phyloP scores from a whole-genome alignment of 1,140 invertebrate species.

The Drosophila murphyi region DNA sequence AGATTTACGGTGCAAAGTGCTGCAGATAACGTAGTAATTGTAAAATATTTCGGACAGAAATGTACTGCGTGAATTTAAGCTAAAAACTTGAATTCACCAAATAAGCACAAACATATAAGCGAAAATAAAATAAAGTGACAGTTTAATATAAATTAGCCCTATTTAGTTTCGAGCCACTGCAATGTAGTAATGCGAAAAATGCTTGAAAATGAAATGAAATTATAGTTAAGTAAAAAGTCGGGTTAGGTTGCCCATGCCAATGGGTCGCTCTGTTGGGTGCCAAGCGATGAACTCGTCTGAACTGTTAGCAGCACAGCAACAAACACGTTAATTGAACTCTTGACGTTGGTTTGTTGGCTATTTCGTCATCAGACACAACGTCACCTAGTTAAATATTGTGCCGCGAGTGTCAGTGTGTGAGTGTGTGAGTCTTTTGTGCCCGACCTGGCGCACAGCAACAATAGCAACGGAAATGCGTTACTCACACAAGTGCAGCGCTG shows the following conservation, averaged over 20 bases:
- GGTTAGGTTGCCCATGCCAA: constrained; percentile 53
- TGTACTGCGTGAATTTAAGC: too few relatives aligned
- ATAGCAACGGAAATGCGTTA: constrained; percentile 73
- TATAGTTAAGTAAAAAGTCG: constrained; percentile 1
- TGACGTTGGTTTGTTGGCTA: constrained; percentile 32
- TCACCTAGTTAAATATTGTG: constrained; percentile 63
- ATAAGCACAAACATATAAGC: background rate
- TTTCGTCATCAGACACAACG: constrained; percentile 43
- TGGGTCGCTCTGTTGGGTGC: constrained; percentile 35
- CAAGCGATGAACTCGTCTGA: constrained; percentile 69
- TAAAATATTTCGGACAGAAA: background rate
- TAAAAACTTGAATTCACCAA: too few relatives aligned
- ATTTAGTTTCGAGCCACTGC: constrained; percentile 9
- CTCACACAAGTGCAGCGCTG: constrained; percentile 28
- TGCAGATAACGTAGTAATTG: background rate
- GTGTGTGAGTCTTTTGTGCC: constrained; percentile 14
- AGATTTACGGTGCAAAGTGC: background rate
- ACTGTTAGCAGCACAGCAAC: constrained; percentile 36
- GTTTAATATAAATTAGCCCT: background rate
- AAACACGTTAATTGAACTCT: constrained; percentile 68
- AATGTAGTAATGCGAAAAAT: constrained; percentile 2
- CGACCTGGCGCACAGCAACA: constrained; percentile 51
- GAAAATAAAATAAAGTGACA: background rate
- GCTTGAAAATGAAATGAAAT: constrained; percentile 12
- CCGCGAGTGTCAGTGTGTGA: constrained; percentile 14